A percentile compares a stretch with the other conserved stretches of the same genome.
Conservation (phyloP, 2,888 invertebrate species). For the Scaptomyza parva region DNA sequence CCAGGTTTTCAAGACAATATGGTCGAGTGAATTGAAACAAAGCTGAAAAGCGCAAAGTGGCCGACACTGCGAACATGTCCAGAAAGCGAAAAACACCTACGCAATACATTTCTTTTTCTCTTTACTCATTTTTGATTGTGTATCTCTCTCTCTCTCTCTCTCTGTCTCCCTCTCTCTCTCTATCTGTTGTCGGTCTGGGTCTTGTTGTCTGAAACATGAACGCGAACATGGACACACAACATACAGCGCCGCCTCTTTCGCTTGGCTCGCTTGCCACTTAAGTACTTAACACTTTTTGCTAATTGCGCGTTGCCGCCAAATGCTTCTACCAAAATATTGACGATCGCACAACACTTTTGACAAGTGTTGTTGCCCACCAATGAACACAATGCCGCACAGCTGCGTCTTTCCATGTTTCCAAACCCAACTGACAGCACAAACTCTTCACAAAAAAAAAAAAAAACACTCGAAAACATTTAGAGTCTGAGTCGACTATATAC, state of each 20-base stretch:
- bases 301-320: slow-evolving; percentile 74
- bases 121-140: slow-evolving; percentile 10
- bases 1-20: slow-evolving; percentile 64
- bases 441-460: slow-evolving; percentile 34
- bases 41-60: slow-evolving; percentile 79
- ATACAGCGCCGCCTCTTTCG: slow-evolving; percentile 50
- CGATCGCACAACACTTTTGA: slow-evolving; percentile 44
- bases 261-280: slow-evolving; percentile 72
- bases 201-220: slow-evolving; percentile 21
- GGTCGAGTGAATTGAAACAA: slow-evolving; percentile 80
- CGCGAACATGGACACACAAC: slow-evolving; percentile 43
- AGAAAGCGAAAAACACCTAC: slow-evolving; percentile 75
- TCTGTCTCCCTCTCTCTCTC: not conserved
- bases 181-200: not conserved
- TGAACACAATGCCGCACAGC: slow-evolving; percentile 30
- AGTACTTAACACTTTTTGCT: slow-evolving; percentile 82
- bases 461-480: slow-evolving; percentile 40
- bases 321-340: slow-evolving; percentile 69
- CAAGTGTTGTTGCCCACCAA: slow-evolving; percentile 71
- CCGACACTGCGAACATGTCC: slow-evolving; percentile 34
- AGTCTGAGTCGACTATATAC: slow-evolving; percentile 35
- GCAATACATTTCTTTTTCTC: slow-evolving; percentile 48
- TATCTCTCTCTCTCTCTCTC: not conserved
- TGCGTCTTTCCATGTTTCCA: slow-evolving; percentile 44
- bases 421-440: slow-evolving; percentile 51